Conservation (phyloP, 2,113 vertebrate genomes). For the Rostratula benghalensis region DNA sequence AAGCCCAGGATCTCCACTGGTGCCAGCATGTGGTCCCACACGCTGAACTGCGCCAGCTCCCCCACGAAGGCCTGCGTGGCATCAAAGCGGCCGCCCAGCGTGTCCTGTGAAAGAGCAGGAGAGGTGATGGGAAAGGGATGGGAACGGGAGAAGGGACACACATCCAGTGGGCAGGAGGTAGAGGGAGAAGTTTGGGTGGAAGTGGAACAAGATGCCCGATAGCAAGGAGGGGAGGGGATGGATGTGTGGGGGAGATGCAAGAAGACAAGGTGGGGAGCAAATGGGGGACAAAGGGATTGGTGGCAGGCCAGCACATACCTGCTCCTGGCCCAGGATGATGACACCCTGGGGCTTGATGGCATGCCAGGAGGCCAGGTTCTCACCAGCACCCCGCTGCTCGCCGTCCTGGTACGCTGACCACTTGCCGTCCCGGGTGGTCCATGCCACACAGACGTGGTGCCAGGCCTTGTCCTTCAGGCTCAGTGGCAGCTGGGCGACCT, state of each 20-base stretch:
- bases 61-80: conserved; percentile 94
- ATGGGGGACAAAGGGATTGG: background rate
- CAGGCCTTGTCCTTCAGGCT: conserved; percentile 86
- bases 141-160: background rate
- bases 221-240: background rate
- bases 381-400: conserved; percentile 83
- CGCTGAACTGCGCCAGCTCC: conserved; percentile 90
- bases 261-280: background rate
- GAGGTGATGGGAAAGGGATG: background rate
- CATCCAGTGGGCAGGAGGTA: background rate
- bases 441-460: conserved; percentile 93
- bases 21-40: conserved; percentile 92
- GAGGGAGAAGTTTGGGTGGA: background rate
- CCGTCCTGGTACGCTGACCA: conserved; percentile 89
- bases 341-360: conserved; percentile 92
- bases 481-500: conserved; percentile 93
- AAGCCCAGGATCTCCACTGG: conserved; percentile 84
- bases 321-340: conserved; percentile 94
- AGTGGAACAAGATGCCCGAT: background rate
- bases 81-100: conserved; percentile 89
- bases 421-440: conserved; percentile 94
- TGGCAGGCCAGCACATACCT: conserved; percentile 72
- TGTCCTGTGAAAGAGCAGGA: conserved; percentile 79
- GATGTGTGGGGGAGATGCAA: background rate
- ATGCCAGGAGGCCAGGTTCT: conserved; percentile 95